Evolutionary conservation across 2,888 invertebrate species (phyloP), one percentile per base, ranked within the genome.

Genomic region (Chloroclysta siterata): DNA sequence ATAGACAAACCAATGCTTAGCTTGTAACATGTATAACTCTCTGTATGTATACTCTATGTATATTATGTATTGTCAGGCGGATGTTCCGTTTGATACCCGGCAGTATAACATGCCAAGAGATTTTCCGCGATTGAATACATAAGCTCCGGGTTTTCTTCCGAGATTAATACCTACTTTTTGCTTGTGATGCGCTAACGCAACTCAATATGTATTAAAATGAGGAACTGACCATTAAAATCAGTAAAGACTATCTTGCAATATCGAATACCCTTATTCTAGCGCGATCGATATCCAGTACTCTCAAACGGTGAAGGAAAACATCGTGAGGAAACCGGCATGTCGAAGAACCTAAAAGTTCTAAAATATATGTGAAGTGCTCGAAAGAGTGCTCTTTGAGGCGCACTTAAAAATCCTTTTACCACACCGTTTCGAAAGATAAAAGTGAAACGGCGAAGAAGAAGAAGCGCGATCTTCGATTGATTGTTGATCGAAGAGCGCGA

Each of bases 51-150:
- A 44, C 10, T 11, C 11, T 39, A 39, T 39, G 8, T 11, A 11
- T 39, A 39, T 11, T 14, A 14, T 42, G 36, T 58, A 68, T 61
- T 51, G 50, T 28, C 22, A 47, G 70, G 66, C 73, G 78, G 78
- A 82, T 79, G 70, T 77, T 66, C 65, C 62, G 68, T 63, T 66
- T 53, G 63, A 54, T 52, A 68, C 69, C 67, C 71, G 74, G 74
- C 63, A 72, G 72, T 72, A 48, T 60, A 33, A 47, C 63, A 69
- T 80, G 82, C 79, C 77, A 79, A 79, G 71, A 72, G 72, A 80
- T 81, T 73, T 72, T 72, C 78, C 72, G 68, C 70, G 66, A 76
- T 80, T 65, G 71, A 66, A 78, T 79, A 72, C 66, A 71, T 58
- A 72, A 60, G 54, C 56, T 65, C 47, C 33, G 57, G 66, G 57